Conservation (phyloP, 2,797 vertebrate species). For the Tragopan temminckii region DNA sequence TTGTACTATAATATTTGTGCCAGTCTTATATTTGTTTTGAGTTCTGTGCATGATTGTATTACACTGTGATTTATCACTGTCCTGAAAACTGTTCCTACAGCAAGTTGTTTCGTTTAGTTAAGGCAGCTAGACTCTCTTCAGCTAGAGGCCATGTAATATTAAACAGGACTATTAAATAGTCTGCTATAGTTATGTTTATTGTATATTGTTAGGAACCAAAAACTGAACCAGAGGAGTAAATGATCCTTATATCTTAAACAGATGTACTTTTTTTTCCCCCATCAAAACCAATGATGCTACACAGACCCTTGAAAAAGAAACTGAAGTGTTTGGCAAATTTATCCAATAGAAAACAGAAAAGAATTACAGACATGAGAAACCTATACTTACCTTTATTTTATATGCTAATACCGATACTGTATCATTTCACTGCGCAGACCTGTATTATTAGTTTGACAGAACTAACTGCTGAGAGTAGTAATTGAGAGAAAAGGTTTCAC, state of each 20-base stretch:
- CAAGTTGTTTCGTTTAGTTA: constrained; percentile 58
- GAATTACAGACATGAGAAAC: constrained; percentile 76
- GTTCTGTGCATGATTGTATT: constrained; percentile 83
- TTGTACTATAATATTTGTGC: constrained; percentile 80
- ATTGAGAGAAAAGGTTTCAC: constrained; percentile 30
- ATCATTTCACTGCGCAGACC: constrained; percentile 51
- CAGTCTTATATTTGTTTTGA: constrained; percentile 73
- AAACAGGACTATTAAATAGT: constrained; percentile 51
- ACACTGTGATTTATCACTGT: constrained; percentile 74
- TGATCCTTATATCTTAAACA: background rate
- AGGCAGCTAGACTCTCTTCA: constrained; percentile 69
- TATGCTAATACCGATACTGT: constrained; percentile 68
- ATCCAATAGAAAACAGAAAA: constrained; percentile 54
- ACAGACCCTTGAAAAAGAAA: constrained; percentile 57
- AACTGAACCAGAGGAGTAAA: constrained; percentile 20
- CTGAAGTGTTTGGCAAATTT: constrained; percentile 65
- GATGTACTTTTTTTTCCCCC: background rate
- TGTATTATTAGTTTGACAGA: constrained; percentile 69
- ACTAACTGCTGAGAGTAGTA: constrained; percentile 47
- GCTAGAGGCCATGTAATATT: constrained; percentile 41
- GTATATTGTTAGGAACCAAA: constrained; percentile 45
- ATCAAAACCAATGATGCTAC: constrained; percentile 24
- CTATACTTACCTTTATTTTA: constrained; percentile 72
- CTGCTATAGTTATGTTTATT: constrained; percentile 39
- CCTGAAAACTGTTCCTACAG: constrained; percentile 73